A percentile compares a stretch with the other conserved stretches of the same genome.
phyloP scores from a whole-genome alignment of 2,113 vertebrate species.

The Isichthys henryi region DNA sequence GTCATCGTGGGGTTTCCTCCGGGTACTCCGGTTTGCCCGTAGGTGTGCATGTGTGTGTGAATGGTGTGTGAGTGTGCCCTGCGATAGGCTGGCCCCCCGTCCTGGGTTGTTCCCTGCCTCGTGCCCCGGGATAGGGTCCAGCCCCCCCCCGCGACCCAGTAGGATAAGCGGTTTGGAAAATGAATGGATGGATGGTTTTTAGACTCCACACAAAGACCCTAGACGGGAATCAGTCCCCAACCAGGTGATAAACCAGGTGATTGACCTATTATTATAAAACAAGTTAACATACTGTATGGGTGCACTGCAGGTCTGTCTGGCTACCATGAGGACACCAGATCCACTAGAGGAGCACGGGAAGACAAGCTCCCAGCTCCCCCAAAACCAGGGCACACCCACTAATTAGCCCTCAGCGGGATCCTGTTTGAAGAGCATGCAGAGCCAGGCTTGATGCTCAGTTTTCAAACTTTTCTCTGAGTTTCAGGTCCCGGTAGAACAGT shows the following conservation, averaged over 20 bases:
- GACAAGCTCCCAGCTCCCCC: neutral
- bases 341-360: neutral
- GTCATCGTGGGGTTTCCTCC: too few relatives aligned
- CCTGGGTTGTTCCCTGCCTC: too few relatives aligned
- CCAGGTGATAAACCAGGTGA: neutral
- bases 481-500: neutral
- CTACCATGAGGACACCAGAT: neutral
- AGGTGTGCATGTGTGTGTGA: too few relatives aligned
- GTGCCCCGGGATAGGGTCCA: too few relatives aligned
- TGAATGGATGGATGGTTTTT: neutral
- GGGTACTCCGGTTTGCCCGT: too few relatives aligned
- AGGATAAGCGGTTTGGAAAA: too few relatives aligned
- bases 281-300: neutral
- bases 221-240: neutral
- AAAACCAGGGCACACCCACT: neutral
- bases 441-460: neutral
- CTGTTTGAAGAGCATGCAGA: neutral
- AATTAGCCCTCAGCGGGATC: neutral
- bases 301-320: neutral
- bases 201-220: neutral
- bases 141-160: too few relatives aligned
- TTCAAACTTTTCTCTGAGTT: neutral
- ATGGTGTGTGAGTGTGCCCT: too few relatives aligned
- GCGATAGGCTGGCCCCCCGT: too few relatives aligned
- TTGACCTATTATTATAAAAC: neutral